phyloP scores from a whole-genome alignment of 2,888 invertebrate species.

The Agonum fuliginosum region DNA sequence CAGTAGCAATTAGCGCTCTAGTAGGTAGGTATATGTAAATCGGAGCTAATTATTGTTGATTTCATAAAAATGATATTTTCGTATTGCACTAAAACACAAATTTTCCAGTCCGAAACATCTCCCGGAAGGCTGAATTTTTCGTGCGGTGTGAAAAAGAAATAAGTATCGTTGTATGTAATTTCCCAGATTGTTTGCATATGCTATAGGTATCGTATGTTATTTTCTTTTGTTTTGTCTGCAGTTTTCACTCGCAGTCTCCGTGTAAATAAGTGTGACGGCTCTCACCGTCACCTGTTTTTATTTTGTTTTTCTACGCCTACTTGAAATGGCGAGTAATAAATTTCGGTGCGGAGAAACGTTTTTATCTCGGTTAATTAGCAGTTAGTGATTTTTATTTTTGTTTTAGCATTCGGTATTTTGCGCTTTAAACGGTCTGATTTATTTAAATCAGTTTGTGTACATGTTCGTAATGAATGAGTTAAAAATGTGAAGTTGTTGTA shows the following conservation, averaged over 20 bases:
- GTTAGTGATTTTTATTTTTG: conserved; percentile 36
- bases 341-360: conserved; percentile 40
- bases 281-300: conserved; percentile 50
- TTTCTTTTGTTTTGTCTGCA: conserved; percentile 10
- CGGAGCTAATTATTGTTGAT: no score
- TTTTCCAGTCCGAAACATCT: no score
- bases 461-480: conserved; percentile 24
- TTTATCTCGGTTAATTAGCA: conserved; percentile 46
- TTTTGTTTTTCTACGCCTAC: conserved; percentile 52
- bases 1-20: no score
- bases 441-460: conserved; percentile 37
- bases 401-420: conserved; percentile 34
- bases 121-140: no score
- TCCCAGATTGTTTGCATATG: no score
- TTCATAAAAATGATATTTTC: no score
- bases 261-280: conserved; percentile 35
- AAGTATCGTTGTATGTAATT: no score
- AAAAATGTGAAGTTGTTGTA: conserved; percentile 25
- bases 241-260: neutral
- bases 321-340: conserved; percentile 36
- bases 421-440: conserved; percentile 38
- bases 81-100: no score
- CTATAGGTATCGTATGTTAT: no score
- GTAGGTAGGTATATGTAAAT: no score
- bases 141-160: no score